Base-by-base conservation (phyloP, 2,888 invertebrate genomes). In the Chrysolina americana region DNA sequence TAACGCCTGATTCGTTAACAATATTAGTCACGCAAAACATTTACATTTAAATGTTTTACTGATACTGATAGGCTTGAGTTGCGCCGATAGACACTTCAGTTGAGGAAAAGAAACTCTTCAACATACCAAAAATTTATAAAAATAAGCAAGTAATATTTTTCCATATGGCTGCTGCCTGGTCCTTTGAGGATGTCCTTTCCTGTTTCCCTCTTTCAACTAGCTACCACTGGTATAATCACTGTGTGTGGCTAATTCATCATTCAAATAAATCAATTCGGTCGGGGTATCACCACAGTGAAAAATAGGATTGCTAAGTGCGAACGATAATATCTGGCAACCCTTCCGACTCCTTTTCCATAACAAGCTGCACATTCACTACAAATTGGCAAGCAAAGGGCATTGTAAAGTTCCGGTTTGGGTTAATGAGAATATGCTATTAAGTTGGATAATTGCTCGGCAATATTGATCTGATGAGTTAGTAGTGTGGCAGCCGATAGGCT, bases 401-500 rank as follows among this genome's bases (percentile, higher is more conserved):
- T 82, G 81, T 82, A 80, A 79, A 85, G 82, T 84, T 84, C 82
- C 80, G 79, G 82, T 83, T 82, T 81, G 82, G 84, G 83, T 85
- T 85, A 84, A 85, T 85, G 84, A 85, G 83, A 85, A 85, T 84
- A 83, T 84, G 82, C 83, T 85, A 84, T 85, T 84, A 85, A 85
- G 83, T 85, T 81, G 83, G 84, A 85, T 85, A 85, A 85, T 85
- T 85, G 84, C 84, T 83, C 80, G 80, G 81, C 84, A 84, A 85
- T 85, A 85, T 85, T 84, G 85, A 85, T 85, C 84, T 85, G 85
- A 85, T 84, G 84, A 83, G 85, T 85, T 83, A 83, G 83, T 84
- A 82, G 83, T 83, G 84, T 82, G 82, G 82, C 80, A 82, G 80
- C 82, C 83, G 84, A 85, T 85, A 85, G 84, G 83, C 84, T 84